Evolutionary conservation across 2,797 vertebrate genomes (phyloP), one percentile per base, ranked within the genome.

Genomic region (Mareca penelope): DNA sequence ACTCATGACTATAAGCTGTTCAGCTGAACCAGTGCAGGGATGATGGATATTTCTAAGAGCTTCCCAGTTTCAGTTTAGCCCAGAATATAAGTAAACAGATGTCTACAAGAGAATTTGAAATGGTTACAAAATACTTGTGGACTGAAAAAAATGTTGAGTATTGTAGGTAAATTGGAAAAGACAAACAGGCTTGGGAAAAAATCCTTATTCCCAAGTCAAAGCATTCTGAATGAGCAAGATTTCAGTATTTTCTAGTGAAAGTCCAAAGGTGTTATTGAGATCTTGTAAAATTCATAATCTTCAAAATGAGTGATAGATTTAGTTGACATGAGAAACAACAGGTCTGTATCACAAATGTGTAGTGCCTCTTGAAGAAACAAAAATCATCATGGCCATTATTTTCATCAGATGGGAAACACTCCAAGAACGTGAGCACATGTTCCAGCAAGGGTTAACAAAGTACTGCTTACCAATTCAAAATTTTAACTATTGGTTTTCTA

Each of bases 401-500:
- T 85, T 94, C 31, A 75, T 5, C 18, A 75, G 21, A 42, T 3
- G 69, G 10, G 13, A 77, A 91, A 79, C 0, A 0, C 5, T 73
- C 19, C 14, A 31, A 40, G 16, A 73, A 71, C 1, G 0, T 21
- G 35, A 63, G 18, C 26, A 6, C 6, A 26, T 65, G 14, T 56
- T 88, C 16, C 40, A 73, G 40, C 21, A 87, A 55, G 15, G 12
- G 10, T 80, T 91, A 80, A 71, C 8, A 65, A 75, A 88, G 5
- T 7, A 67, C 8, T 0, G 0, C 4, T 70, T 63, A 60, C 5
- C 7, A 39, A 72, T 68, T 60, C 4, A 61, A 80, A 81, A 75
- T 46, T 29, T 80, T 72, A 72, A 46, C 3, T 60, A n/a, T 8
- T 69, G 15, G 15, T 65, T 65, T 5, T 26, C 64, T 53, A 35